Conservation (phyloP, 2,797 vertebrate species). For the Pseudocheirus occidentalis region DNA sequence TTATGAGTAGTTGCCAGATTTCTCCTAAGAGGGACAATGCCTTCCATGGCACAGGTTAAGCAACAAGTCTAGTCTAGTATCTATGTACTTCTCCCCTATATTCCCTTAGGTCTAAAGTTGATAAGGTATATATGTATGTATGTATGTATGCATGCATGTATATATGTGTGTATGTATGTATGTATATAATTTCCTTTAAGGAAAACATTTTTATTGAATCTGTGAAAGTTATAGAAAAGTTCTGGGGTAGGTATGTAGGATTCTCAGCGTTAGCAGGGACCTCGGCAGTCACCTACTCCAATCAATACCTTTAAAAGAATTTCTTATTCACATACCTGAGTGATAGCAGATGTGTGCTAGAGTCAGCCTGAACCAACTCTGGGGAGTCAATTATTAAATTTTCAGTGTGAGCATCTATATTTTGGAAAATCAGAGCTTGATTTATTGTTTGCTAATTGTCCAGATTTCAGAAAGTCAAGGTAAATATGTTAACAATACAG, state of each 20-base stretch:
- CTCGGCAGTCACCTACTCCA: neutral
- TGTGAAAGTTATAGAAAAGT: neutral
- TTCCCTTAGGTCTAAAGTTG: neutral
- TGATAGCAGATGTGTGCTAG: neutral
- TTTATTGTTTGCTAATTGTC: neutral
- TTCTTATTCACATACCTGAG: conserved; percentile 34
- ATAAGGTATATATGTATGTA: neutral
- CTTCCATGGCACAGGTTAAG: neutral
- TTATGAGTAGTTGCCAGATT: conserved; percentile 12
- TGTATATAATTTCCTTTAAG: neutral
- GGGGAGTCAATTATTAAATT: neutral
- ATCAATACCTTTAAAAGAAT: neutral
- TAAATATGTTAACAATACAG: neutral
- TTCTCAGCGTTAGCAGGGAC: no score
- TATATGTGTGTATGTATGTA: no score
- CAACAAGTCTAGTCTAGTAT: no score
- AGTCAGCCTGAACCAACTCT: neutral
- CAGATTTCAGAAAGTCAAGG: neutral
- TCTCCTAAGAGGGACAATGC: neutral
- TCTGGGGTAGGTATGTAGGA: neutral
- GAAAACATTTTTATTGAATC: neutral
- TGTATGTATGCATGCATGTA: no score
- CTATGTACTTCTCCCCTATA: no score
- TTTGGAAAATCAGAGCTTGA: neutral
- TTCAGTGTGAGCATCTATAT: neutral